Evolutionary conservation across 2,888 invertebrate species (phyloP).

Genomic region (Drosophila recens): DNA sequence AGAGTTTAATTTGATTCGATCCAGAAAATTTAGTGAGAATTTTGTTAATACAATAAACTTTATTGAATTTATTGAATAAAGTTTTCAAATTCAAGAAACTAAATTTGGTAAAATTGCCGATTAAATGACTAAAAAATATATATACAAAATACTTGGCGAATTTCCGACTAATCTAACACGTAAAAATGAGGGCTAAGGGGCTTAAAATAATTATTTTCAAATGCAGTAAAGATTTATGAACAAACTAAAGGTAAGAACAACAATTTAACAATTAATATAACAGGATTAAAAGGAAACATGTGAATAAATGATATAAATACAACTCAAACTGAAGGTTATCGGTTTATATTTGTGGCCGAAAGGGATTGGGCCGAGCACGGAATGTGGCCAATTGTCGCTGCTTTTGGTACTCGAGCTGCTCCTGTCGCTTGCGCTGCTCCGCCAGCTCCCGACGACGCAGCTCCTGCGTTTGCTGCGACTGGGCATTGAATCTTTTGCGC

Average conservation of each 20-base stretch:
- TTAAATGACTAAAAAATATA: no score
- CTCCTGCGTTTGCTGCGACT: conserved; percentile 42
- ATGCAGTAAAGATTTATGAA: not conserved
- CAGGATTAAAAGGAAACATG: not conserved
- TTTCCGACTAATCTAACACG: no score
- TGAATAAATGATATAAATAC: not conserved
- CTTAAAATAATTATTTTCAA: no score
- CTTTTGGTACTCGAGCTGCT: conserved; percentile 40
- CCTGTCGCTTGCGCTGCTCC: conserved; percentile 28
- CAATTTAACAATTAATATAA: conserved; percentile 1
- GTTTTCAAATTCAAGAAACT: no score
- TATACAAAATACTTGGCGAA: no score
- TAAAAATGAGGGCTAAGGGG: no score
- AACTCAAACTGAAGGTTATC: not conserved
- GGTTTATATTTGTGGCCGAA: not conserved
- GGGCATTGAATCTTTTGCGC: conserved; percentile 60
- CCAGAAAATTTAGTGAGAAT: no score
- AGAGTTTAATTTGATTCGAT: no score
- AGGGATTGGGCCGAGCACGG: conserved; percentile 62
- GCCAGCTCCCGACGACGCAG: conserved; percentile 38
- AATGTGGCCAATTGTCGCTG: conserved; percentile 61
- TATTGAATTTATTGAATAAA: no score
- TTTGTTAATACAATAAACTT: no score
- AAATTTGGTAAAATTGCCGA: no score
- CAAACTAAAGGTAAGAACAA: not conserved